Conservation (phyloP, 2,113 vertebrate genomes). For the Syrrhaptes paradoxus region DNA sequence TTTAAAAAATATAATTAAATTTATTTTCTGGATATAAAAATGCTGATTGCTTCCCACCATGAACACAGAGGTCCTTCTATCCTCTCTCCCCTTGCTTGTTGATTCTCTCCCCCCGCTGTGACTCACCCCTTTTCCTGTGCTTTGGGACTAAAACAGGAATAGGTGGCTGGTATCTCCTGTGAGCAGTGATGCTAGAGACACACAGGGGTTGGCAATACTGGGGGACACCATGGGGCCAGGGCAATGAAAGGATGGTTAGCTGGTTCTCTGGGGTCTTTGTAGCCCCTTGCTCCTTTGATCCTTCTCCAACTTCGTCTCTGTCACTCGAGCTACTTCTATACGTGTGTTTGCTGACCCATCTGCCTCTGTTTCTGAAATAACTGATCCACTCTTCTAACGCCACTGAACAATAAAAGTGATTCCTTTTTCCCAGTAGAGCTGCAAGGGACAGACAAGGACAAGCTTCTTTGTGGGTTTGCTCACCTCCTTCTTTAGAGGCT, state of each 20-base stretch:
- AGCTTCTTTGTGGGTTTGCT: neutral
- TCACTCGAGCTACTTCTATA: neutral
- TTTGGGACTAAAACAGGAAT: neutral
- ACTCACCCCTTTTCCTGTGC: neutral
- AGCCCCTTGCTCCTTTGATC: neutral
- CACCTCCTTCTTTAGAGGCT: neutral
- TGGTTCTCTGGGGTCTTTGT: neutral
- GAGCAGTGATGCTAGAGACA: neutral
- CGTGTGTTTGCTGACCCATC: neutral
- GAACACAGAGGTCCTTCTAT: neutral
- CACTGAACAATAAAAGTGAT: neutral
- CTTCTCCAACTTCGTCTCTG: neutral
- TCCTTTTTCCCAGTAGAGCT: neutral
- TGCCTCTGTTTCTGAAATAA: neutral
- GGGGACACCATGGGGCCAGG: neutral
- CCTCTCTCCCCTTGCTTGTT: neutral
- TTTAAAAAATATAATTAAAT: neutral
- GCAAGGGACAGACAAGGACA: neutral
- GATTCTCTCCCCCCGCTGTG: neutral
- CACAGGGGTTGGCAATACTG: neutral
- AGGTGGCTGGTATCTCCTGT: neutral
- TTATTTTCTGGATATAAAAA: neutral
- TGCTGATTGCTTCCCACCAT: neutral
- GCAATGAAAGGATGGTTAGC: neutral
- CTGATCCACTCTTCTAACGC: neutral